A percentile compares a stretch with the other conserved stretches of the same genome.
phyloP scores from a whole-genome alignment of 2,888 invertebrate genomes.

The Coecobrya sp. region DNA sequence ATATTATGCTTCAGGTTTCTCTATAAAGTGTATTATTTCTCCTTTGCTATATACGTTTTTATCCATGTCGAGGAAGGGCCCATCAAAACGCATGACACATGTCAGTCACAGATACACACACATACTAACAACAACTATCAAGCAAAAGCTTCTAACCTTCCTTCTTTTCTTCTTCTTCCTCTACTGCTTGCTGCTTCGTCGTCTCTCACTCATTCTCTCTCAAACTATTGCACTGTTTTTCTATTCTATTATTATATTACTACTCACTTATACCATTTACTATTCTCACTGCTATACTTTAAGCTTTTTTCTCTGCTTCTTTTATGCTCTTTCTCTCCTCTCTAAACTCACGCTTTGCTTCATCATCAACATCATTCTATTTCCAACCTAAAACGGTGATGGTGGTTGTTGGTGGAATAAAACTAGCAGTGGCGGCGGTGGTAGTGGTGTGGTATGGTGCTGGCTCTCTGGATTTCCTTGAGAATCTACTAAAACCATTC shows the following conservation, averaged over 20 bases:
- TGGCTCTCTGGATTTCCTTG: conserved; percentile 70
- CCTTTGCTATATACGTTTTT: conserved; percentile 34
- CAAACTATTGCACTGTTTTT: conserved; percentile 44
- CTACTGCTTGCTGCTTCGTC: conserved; percentile 11
- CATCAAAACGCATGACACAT: conserved; percentile 85
- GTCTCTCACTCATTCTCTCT: conserved; percentile 30
- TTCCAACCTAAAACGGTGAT: conserved; percentile 16
- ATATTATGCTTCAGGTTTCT: conserved; percentile 33
- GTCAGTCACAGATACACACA: conserved; percentile 86
- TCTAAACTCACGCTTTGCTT: conserved; percentile 69
- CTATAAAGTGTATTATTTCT: neutral
- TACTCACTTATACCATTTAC: conserved; percentile 63
- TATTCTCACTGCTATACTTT: neutral
- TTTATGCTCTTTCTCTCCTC: conserved; percentile 49
- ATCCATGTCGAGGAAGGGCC: conserved; percentile 81
- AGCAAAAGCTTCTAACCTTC: conserved; percentile 61
- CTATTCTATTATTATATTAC: conserved; percentile 60
- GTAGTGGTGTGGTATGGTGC: conserved; percentile 43
- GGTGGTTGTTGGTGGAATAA: conserved; percentile 51
- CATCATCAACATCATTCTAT: conserved; percentile 51
- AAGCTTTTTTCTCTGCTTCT: conserved; percentile 63
- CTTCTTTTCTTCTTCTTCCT: conserved; percentile 28
- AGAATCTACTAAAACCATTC: conserved; percentile 67
- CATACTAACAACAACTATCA: conserved; percentile 80
- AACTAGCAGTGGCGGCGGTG: conserved; percentile 10